Evolutionary conservation across 2,888 invertebrate genomes (phyloP), one percentile per base, ranked within the genome.

Genomic region (Lymantria monacha): DNA sequence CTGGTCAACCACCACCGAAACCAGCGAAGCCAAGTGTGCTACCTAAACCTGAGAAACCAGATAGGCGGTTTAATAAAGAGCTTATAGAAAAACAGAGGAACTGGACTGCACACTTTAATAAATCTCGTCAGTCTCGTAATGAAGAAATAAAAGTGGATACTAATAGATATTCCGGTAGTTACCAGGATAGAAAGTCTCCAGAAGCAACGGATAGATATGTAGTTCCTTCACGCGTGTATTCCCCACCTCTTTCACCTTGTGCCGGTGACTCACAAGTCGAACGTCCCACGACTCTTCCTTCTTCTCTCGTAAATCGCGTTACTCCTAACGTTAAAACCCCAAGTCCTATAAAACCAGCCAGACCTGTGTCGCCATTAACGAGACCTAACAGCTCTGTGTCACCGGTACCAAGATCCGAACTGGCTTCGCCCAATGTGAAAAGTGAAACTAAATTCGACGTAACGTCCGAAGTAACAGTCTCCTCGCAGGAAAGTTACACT

Each of bases 61-160:
- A 97, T 78, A 91, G 96, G 50, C 95, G 95, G 72, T 95, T 96
- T 70, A 96, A 96, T 57, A 95, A 96, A 65, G 97, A 97, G 81
- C 90, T 97, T 49, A 97, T 97, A 65, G 97, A 97, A 83, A 96
- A 97, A 73, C 97, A 97, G 78, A 95, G 95, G 76, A 97, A 97
- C 87, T 97, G 97, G 97, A 97, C 97, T 31, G 96, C 96, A 55
- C 97, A 97, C 85, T 97, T 97, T 81, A 95, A 95, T 54, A 96
- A 96, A 89, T 93, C 95, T 46, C 93, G 95, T 63, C 92, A 94
- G 44, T 59, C 76, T 53, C 82, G 87, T 57, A 77, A 73, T 57
- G 90, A 89, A 51, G 89, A 90, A 58, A 62, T 70, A 47, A 84
- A 77, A 72, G 57, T 76, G 46, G 90, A 89, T 49, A 75, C 83